These are phyloP conservation scores for Bryconaethiops microstoma DNA, from an alignment of 2,797 vertebrate genomes.

Conservation along the genomic window DNA sequence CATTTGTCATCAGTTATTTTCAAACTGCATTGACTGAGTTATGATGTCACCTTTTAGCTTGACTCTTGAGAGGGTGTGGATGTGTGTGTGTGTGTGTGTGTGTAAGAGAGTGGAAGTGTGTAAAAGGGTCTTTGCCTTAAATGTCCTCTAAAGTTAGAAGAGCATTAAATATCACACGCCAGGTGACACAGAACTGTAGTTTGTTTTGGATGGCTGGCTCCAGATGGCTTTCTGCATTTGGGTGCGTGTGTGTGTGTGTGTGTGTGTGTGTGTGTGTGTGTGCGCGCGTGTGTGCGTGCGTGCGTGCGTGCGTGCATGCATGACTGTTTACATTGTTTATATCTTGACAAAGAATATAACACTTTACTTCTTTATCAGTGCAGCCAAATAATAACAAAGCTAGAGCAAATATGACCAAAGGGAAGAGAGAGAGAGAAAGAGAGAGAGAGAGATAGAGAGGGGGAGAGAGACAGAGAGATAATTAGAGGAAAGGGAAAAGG, in stretches of 20 bases:
- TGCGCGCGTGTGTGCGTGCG: not conserved
- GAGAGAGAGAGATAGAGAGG: not conserved
- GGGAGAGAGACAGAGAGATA: not conserved
- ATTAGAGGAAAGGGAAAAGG: not conserved
- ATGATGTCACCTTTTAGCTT: too few species aligned
- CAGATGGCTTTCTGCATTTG: constrained; percentile 4
- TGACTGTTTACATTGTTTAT: not conserved
- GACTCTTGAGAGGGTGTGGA: too few species aligned
- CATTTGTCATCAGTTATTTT: too few species aligned
- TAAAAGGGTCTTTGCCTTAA: not conserved
- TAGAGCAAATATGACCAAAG: not conserved
- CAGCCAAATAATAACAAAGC: constrained; percentile 8
- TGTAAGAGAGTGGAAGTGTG: too few species aligned
- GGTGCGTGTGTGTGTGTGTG: not conserved
- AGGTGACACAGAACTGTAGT: not conserved
- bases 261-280: not conserved
- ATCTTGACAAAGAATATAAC: constrained; percentile 1
- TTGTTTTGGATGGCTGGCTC: not conserved
- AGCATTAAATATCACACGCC: not conserved
- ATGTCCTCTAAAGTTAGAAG: constrained; percentile 2
- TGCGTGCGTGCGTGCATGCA: not conserved
- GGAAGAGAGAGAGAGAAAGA: not conserved
- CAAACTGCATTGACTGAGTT: too few species aligned
- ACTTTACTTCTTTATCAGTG: not conserved
- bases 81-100: too few species aligned